A percentile compares a stretch with the other conserved stretches of the same genome.
Evolutionary conservation across 1,140 invertebrate genomes (phyloP).

Genomic region (Dendroctonus valens): DNA sequence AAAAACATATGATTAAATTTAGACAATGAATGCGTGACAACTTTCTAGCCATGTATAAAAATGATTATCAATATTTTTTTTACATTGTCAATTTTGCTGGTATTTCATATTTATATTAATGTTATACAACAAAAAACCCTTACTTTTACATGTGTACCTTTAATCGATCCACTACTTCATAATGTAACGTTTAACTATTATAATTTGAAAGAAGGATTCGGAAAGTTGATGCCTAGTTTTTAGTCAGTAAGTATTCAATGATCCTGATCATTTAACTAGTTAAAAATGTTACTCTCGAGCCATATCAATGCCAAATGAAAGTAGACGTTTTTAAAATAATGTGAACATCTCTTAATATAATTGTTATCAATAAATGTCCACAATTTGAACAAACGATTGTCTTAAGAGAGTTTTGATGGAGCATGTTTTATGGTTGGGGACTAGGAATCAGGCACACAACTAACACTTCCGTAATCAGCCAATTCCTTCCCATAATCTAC

Average conservation of each 20-base stretch:
- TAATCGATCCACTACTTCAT: slow-evolving; percentile 38
- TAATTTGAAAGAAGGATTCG: not conserved
- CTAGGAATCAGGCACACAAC: no score
- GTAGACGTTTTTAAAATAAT: no score
- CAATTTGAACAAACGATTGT: no score
- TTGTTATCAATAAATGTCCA: no score
- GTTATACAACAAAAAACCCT: slow-evolving; percentile 28
- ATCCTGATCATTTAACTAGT: not conserved
- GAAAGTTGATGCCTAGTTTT: not conserved
- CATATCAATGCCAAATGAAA: no score
- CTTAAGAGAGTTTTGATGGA: no score
- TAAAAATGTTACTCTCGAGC: not conserved
- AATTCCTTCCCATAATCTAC: slow-evolving; percentile 3
- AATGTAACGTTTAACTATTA: not conserved
- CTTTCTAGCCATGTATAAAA: slow-evolving; percentile 44
- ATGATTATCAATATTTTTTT: slow-evolving; percentile 43
- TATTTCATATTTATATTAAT: slow-evolving; percentile 42
- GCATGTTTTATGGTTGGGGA: no score
- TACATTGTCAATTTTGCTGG: slow-evolving; percentile 48
- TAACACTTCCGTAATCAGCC: no score
- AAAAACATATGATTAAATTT: slow-evolving; percentile 47
- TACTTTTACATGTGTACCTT: slow-evolving; percentile 42
- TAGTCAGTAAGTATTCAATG: not conserved
- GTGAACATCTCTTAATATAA: no score
- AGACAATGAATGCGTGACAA: slow-evolving; percentile 46